Conservation (phyloP, 2,888 invertebrate genomes). For the Nudaria mundana region DNA sequence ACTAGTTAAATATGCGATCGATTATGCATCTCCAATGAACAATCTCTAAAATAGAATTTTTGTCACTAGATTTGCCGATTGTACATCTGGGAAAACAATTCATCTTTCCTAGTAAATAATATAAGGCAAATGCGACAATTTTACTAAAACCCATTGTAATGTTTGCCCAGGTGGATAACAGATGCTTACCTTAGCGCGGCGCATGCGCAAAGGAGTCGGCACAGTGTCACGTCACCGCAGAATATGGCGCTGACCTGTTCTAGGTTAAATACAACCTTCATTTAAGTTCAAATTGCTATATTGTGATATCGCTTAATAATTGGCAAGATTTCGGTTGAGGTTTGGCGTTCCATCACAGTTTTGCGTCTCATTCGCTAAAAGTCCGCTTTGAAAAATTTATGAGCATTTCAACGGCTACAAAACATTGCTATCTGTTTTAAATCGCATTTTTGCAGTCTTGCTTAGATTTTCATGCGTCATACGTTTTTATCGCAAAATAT, state of each 20-base stretch:
- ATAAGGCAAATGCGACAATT: conserved; percentile 1
- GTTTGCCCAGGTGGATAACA: conserved; percentile 35
- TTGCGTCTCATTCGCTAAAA: no score
- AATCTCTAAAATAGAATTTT: no score
- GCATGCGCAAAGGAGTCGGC: conserved; percentile 22
- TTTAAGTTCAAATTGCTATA: conserved; percentile 3
- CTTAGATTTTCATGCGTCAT: no score
- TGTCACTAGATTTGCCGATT: no score
- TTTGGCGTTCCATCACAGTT: no score
- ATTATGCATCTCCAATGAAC: no score
- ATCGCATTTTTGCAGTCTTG: no score
- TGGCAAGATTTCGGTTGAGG: neutral
- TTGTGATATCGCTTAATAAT: conserved; percentile 3
- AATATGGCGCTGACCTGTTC: conserved; percentile 33
- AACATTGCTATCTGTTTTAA: no score
- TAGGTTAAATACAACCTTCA: conserved; percentile 24
- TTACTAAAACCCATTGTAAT: conserved; percentile 15
- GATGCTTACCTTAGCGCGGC: conserved; percentile 27
- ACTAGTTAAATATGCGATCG: no score
- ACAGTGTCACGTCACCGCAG: conserved; percentile 30
- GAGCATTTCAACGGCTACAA: no score
- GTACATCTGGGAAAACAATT: neutral
- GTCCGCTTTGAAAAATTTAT: no score
- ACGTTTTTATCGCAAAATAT: no score
- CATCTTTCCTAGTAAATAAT: neutral